Percentiles rank a stretch among this genome's conserved stretches.
Evolutionary conservation across 2,888 invertebrate genomes (phyloP).

Genomic region (Torymus auratus): DNA sequence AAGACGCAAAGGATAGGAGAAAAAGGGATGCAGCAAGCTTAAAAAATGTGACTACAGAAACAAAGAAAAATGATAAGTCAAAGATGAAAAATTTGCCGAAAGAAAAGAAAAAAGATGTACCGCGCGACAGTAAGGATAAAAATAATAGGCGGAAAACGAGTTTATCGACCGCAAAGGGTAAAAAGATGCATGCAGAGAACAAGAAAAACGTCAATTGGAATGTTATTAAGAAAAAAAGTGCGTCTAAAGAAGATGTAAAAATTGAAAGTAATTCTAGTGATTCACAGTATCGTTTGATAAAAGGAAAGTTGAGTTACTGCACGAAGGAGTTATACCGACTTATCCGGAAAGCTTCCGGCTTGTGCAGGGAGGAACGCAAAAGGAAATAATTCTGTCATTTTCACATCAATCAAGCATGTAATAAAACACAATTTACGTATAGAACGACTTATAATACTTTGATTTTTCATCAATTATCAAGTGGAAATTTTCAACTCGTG

Average conservation of each 20-base stretch:
- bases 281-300: constrained; percentile 29
- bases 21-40: background rate
- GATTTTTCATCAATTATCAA: too few species aligned
- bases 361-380: constrained; percentile 43
- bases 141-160: background rate
- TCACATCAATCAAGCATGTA: background rate
- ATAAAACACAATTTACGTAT: too few species aligned
- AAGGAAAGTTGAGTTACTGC: constrained; percentile 58
- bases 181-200: constrained; percentile 36
- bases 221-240: too few species aligned
- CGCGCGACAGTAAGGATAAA: background rate
- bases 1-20: background rate
- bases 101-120: background rate
- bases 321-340: constrained; percentile 62
- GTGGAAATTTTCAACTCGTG: too few species aligned
- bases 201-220: constrained; percentile 3
- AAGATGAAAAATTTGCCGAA: background rate
- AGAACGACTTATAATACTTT: too few species aligned
- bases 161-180: background rate
- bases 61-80: background rate
- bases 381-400: constrained; percentile 16
- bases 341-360: constrained; percentile 59
- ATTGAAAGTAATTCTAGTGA: background rate
- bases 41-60: background rate
- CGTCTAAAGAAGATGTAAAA: too few species aligned